Evolutionary conservation across 2,113 vertebrate genomes (phyloP).

Genomic region (Lophotis ruficrista): DNA sequence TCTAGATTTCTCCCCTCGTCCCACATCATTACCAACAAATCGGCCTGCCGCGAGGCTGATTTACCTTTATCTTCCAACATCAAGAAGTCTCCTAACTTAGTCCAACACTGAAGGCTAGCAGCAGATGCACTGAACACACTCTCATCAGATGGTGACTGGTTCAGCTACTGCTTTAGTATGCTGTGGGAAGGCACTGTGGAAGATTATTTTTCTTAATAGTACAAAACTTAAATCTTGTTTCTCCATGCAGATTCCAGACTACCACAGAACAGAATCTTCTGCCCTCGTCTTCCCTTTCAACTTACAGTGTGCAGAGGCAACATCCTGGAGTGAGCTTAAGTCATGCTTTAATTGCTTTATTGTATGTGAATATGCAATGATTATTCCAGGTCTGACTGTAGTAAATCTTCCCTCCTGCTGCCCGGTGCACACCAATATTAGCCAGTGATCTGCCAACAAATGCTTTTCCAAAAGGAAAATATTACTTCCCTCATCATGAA

Average conservation of each 20-base stretch:
- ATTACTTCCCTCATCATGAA: not conserved
- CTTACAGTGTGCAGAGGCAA: not conserved
- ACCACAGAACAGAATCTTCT: not conserved
- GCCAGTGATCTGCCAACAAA: not conserved
- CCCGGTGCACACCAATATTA: not conserved
- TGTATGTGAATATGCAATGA: not conserved
- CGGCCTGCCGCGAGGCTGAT: not conserved
- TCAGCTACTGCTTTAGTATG: not conserved
- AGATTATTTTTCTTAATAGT: not conserved
- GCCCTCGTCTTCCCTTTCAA: not conserved
- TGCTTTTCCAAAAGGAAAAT: not conserved
- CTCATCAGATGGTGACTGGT: not conserved
- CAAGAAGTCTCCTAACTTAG: not conserved
- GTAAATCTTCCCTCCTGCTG: not conserved
- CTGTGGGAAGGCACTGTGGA: not conserved
- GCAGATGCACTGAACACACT: rapidly evolving
- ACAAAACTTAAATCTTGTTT: not conserved
- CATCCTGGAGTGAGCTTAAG: not conserved
- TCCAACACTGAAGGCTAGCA: not conserved
- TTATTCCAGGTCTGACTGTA: not conserved
- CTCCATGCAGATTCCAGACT: not conserved
- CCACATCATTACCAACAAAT: not conserved
- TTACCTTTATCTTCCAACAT: not conserved
- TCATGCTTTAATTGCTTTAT: not conserved
- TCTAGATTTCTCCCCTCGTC: not conserved